Evolutionary conservation across 2,797 vertebrate genomes (phyloP).

Genomic region (Epinephelus coioides): DNA sequence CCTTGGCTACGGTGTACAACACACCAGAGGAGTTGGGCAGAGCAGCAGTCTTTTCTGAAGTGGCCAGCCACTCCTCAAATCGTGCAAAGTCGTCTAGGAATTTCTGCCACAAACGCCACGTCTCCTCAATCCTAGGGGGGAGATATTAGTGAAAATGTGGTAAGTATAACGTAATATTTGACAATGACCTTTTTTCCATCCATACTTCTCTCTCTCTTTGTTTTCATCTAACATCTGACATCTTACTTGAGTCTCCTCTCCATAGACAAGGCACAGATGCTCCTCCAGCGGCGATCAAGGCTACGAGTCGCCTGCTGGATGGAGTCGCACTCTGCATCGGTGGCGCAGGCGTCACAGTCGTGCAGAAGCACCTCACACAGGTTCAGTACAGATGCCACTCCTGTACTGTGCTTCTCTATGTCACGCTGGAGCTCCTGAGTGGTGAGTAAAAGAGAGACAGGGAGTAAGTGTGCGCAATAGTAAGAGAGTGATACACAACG

Average conservation of each 20-base stretch:
- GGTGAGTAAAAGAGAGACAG: not conserved
- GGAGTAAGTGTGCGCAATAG: not conserved
- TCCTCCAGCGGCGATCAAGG: slow-evolving; percentile 97
- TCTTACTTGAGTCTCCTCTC: slow-evolving; percentile 94
- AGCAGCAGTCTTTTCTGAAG: slow-evolving; percentile 93
- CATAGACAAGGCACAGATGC: slow-evolving; percentile 98
- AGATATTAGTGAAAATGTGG: not conserved
- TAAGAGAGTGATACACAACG: not conserved
- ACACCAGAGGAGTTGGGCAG: slow-evolving; percentile 97
- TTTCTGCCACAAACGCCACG: slow-evolving; percentile 97
- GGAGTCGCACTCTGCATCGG: slow-evolving; percentile 96
- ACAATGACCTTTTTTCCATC: not conserved
- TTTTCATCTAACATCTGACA: not conserved
- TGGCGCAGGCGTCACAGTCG: slow-evolving; percentile 97
- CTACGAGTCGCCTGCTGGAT: slow-evolving; percentile 97
- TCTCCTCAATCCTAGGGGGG: slow-evolving; percentile 94
- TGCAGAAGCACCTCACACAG: slow-evolving; percentile 98
- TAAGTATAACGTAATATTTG: not conserved
- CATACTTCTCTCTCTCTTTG: not conserved
- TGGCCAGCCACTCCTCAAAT: slow-evolving; percentile 95
- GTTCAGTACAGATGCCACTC: slow-evolving; percentile 96
- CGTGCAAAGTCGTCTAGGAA: slow-evolving; percentile 96
- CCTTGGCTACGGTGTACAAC: slow-evolving; percentile 96
- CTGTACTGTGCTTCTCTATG: slow-evolving; percentile 98
- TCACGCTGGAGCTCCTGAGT: slow-evolving; percentile 95